A percentile compares a stretch with the other conserved stretches of the same genome.
phyloP scores from a whole-genome alignment of 2,888 invertebrate genomes.

The Shargacucullia verbasci region DNA sequence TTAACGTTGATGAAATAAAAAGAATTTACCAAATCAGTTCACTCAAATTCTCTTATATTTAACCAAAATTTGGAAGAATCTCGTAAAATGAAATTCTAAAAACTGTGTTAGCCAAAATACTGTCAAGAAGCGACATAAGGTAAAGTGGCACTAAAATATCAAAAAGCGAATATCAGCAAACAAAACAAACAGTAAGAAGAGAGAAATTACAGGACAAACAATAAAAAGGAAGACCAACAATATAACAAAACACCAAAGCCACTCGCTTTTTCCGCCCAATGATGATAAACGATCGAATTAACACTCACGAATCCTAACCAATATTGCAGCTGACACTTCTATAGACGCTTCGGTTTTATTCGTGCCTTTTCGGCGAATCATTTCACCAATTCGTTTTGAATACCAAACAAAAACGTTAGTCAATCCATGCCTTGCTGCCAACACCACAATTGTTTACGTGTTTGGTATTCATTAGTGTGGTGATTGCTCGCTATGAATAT shows the following conservation, averaged over 20 bases:
- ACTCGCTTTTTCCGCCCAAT: constrained; percentile 26
- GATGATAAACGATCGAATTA: constrained; percentile 50
- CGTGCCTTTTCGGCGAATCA: constrained; percentile 30
- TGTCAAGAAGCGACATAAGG: too few species aligned
- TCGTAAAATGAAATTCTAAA: too few species aligned
- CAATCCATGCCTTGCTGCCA: constrained; percentile 33
- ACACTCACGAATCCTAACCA: constrained; percentile 31
- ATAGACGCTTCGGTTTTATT: constrained; percentile 43
- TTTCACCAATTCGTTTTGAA: constrained; percentile 30
- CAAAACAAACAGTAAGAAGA: not conserved
- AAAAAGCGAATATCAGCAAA: not conserved
- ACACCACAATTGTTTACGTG: constrained; percentile 44
- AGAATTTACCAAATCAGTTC: too few species aligned
- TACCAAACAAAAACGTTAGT: constrained; percentile 49
- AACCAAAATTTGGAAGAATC: too few species aligned
- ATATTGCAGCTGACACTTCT: constrained; percentile 55
- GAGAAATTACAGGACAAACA: constrained; percentile 12
- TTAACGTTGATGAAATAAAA: too few species aligned
- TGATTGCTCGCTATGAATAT: constrained; percentile 45
- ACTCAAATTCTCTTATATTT: too few species aligned
- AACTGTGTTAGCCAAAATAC: too few species aligned
- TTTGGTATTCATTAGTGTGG: constrained; percentile 42
- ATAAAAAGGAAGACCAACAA: constrained; percentile 11
- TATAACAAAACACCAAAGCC: constrained; percentile 18
- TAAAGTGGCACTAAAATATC: not conserved